Evolutionary conservation across 1,140 invertebrate genomes (phyloP), one percentile per base, ranked within the genome.

Genomic region (Antheraea mylitta): DNA sequence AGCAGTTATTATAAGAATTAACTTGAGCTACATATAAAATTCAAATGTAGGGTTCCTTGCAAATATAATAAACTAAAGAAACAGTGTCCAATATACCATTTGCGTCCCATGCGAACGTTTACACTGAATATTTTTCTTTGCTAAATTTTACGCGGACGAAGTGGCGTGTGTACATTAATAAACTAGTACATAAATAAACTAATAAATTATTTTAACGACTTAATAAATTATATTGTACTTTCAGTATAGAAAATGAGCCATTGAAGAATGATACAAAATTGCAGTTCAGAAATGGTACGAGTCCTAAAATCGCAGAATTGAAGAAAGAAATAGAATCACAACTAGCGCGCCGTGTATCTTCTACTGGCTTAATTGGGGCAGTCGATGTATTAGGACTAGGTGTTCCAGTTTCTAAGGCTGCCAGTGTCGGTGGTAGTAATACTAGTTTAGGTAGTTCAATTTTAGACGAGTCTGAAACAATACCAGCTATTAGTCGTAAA

Each of bases 401-500:
- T 22, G 79, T 76, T 0, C 76, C 80, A 9, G 70, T 82, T 66
- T 30, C 74, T 53, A 75, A 81, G 74, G 73, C 73, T 53, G 68
- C 82, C 11, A 87, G 77, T 66, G 72, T 84, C n/a, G 85, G 85
- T 4, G 90, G 90, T 9, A 92, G 89, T 68, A 92, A 90, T 42
- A 90, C 91, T 3, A 92, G 90, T 60, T 71, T 92, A 7, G 91
- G 86, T 13, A 91, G 89, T 74, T 92, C 90, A n/a, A 87, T 92
- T 19, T 70, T 90, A 63, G 88, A 92, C 42, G 89, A 90, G n/a
- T 88, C 82, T 8, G 87, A 89, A n/a, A 79, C 72, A 67, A 65
- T 69, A 19, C 76, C 81, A 63, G 61, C 73, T 7, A 67, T 75
- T 67, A 79, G 81, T 70, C 75, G 79, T 13, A 83, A 83, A 69